Evolutionary conservation across 2,113 vertebrate species (phyloP), one percentile per base, ranked within the genome.

Genomic region (Oryzias woworae): DNA sequence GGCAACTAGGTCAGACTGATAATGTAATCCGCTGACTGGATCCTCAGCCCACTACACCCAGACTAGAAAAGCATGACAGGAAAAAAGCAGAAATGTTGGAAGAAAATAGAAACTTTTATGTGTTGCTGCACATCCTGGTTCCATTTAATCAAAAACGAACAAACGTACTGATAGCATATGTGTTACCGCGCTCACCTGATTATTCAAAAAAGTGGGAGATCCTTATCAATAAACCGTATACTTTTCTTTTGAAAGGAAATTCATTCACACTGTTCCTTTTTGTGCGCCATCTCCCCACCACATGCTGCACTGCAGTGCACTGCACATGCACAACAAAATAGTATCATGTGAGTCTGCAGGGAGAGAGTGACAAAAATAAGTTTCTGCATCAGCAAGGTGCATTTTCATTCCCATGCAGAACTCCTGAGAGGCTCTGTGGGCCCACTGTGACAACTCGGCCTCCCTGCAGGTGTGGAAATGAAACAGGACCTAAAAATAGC

Each of bases 401-500:
- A 86, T 92, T 90, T 90, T 85, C 88, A 88, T 90, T 90, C 89
- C 87, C 52, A 42, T 87, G 87, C 87, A 87, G 78, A 68, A 80
- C 87, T 87, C 89, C 84, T 78, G 83, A 89, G 87, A 82, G 85
- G 88, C 20, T 84, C 85, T 78, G 89, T 87, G 82, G 82, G 85
- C 85, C 86, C 81, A 87, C 71, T 43, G 81, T 90, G 14, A 43
- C 86, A 80, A 88, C 82, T 91, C 86, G 50, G 86, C 82, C 84
- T 88, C 89, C 85, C 89, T 78, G 91, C 94, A 95, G 95, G 94
- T 95, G 93, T 92, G 93, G 89, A 93, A 91, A 93, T 95, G 93
- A 94, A 94, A 94, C 92, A 83, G 87, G 76, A 86, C 86, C 92
- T 95, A 93, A 94, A 95, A 95, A 96, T 94, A 94, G 92, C 88